These are phyloP conservation scores for Brienomyrus brachyistius DNA, from an alignment of 2,113 vertebrate species.

Conservation along the genomic window DNA sequence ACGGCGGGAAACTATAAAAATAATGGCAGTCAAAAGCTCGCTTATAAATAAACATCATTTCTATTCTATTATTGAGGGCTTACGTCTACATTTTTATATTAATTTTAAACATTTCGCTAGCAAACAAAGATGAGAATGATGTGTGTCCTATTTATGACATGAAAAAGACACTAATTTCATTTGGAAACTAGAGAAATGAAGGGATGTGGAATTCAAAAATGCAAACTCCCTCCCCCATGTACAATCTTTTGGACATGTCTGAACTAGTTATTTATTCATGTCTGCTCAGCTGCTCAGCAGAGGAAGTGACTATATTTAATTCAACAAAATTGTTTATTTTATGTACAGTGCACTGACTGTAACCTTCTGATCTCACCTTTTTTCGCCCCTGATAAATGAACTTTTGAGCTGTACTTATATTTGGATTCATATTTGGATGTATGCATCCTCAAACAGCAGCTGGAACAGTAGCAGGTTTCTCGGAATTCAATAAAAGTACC, in stretches of 20 bases:
- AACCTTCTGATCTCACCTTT: neutral
- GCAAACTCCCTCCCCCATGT: neutral
- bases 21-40: neutral
- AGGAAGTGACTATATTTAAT: neutral
- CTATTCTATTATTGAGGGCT: neutral
- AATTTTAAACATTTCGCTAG: conserved; percentile 1
- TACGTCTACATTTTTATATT: neutral
- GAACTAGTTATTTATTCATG: neutral
- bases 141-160: neutral
- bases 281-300: neutral
- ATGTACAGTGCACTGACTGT: neutral
- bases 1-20: neutral
- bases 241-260: neutral
- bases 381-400: neutral
- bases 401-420: neutral
- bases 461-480: neutral
- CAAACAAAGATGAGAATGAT: neutral
- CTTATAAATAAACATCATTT: conserved; percentile 11
- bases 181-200: neutral
- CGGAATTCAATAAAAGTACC: neutral
- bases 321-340: neutral
- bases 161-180: neutral
- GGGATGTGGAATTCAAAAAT: neutral
- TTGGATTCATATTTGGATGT: neutral
- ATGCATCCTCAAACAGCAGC: neutral